Evolutionary conservation across 2,113 vertebrate species (phyloP).

Genomic region (Ochotona curzoniae): DNA sequence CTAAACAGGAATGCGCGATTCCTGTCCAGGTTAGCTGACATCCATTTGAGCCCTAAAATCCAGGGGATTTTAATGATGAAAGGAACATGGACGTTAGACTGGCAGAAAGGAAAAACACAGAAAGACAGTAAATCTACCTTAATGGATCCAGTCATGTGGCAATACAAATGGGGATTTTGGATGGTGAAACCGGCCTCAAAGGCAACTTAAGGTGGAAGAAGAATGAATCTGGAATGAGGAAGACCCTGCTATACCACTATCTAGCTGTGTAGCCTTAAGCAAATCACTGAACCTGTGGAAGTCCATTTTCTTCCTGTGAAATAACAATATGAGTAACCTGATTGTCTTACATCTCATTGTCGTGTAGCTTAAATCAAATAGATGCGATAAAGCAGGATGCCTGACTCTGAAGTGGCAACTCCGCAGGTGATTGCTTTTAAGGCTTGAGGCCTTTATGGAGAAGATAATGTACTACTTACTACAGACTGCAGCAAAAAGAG

Average conservation of each 20-base stretch:
- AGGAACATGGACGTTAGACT: constrained; percentile 12
- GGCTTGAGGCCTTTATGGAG: constrained; percentile 18
- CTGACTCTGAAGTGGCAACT: constrained; percentile 9
- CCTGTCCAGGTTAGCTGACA: neutral
- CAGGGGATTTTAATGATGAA: constrained; percentile 23
- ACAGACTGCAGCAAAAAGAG: neutral
- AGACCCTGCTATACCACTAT: neutral
- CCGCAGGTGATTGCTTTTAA: neutral
- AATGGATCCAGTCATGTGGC: neutral
- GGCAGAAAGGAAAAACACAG: neutral
- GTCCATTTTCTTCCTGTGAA: constrained; percentile 1
- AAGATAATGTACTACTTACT: neutral
- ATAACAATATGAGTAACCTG: neutral
- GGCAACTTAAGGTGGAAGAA: neutral
- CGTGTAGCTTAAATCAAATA: constrained; percentile 45
- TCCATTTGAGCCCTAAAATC: neutral
- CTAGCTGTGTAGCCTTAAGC: neutral
- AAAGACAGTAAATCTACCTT: neutral
- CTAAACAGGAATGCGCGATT: neutral
- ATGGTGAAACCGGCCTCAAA: neutral
- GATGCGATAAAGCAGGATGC: neutral
- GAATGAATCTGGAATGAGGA: neutral
- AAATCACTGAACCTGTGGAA: constrained; percentile 9
- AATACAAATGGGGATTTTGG: neutral
- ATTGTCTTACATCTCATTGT: neutral